phyloP scores from a whole-genome alignment of 1,140 invertebrate genomes.

The Drosophila tani region DNA sequence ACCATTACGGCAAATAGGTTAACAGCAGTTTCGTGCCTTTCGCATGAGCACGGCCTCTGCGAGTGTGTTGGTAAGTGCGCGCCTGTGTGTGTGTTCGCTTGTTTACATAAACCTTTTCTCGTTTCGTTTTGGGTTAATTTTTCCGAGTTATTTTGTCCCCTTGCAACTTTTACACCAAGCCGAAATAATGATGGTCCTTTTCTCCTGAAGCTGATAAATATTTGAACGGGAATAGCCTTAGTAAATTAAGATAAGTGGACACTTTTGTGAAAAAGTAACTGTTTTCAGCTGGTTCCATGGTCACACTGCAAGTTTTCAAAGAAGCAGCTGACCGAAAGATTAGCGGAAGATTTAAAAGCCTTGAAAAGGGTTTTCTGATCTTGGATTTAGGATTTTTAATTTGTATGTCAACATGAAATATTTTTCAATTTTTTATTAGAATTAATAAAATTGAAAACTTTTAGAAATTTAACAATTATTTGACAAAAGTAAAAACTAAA shows the following conservation, averaged over 20 bases:
- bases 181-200: conserved; percentile 3
- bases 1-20: conserved; percentile 77
- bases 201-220: neutral
- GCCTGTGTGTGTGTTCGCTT: conserved; percentile 31
- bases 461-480: too few relatives aligned
- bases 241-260: neutral
- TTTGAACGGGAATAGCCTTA: neutral
- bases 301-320: neutral
- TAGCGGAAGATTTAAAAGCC: too few relatives aligned
- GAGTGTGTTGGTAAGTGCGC: conserved; percentile 6
- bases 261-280: neutral
- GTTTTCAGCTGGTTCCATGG: neutral
- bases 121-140: conserved; percentile 52
- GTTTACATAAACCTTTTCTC: conserved; percentile 76
- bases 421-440: neutral
- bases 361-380: neutral
- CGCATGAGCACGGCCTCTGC: conserved; percentile 56
- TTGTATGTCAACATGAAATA: neutral
- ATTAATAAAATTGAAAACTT: too few relatives aligned
- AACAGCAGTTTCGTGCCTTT: conserved; percentile 78
- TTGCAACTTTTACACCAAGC: conserved; percentile 21
- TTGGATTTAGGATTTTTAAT: neutral
- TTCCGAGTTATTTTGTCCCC: conserved; percentile 26
- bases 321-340: neutral
- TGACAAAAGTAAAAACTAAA: too few relatives aligned